Conservation (phyloP, 2,113 vertebrate genomes). For the Dasyornis broadbenti region DNA sequence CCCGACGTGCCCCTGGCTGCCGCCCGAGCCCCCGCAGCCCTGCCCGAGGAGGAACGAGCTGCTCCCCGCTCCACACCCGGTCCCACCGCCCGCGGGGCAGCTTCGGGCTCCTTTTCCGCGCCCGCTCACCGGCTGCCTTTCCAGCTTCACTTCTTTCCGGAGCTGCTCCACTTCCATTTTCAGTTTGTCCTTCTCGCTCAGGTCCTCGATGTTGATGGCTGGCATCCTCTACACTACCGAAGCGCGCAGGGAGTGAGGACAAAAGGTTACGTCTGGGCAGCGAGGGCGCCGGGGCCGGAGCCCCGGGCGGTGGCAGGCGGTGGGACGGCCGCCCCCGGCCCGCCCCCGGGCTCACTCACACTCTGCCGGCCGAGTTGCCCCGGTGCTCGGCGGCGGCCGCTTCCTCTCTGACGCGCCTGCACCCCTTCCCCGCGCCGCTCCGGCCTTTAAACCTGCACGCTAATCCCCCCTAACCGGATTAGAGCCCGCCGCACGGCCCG, state of each 20-base stretch:
- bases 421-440: slow-evolving; percentile 47
- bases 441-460: slow-evolving; percentile 83
- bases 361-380: not conserved
- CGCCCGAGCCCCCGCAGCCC: not conserved
- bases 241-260: not conserved
- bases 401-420: not conserved
- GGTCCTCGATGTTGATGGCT: slow-evolving; percentile 86
- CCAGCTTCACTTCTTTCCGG: slow-evolving; percentile 86
- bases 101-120: not conserved
- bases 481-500: not conserved
- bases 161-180: slow-evolving; percentile 91
- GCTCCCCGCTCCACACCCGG: not conserved
- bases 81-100: not conserved
- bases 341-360: slow-evolving; percentile 6
- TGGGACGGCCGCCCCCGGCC: slow-evolving; percentile 16
- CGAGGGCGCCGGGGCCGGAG: not conserved
- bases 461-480: slow-evolving; percentile 88
- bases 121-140: slow-evolving; percentile 84
- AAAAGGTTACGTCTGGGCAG: not conserved
- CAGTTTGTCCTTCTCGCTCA: slow-evolving; percentile 91
- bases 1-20: not conserved
- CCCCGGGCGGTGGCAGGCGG: not conserved
- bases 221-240: slow-evolving; percentile 75
- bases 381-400: not conserved
- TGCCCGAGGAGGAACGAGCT: not conserved